Evolutionary conservation across 2,797 vertebrate species (phyloP).

Genomic region (Argentina silus): DNA sequence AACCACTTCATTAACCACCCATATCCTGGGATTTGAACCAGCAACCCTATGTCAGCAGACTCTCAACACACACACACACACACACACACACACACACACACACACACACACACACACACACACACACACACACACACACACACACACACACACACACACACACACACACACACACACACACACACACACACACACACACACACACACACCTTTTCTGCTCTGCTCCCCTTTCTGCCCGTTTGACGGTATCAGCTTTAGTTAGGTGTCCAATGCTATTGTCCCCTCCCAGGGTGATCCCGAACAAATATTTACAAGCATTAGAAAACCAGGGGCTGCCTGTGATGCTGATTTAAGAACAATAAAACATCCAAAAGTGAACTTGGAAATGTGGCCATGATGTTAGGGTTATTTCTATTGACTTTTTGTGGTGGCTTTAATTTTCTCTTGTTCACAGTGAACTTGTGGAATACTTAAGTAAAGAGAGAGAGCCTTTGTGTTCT

Average conservation of each 20-base stretch:
- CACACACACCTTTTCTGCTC: neutral
- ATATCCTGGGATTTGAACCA: too few species aligned
- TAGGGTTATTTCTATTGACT: conserved; percentile 36
- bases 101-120: neutral
- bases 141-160: neutral
- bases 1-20: too few species aligned
- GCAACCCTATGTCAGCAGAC: too few species aligned
- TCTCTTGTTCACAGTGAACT: conserved; percentile 40
- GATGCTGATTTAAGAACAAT: too few species aligned
- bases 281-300: conserved; percentile 1
- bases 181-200: neutral
- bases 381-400: conserved; percentile 32
- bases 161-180: conserved; percentile 26
- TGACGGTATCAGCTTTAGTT: too few species aligned
- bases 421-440: conserved; percentile 53
- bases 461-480: conserved; percentile 67
- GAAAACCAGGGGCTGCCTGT: neutral
- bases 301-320: neutral
- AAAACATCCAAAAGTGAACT: conserved; percentile 25
- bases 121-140: conserved; percentile 25
- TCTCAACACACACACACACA: too few species aligned
- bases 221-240: too few species aligned
- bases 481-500: conserved; percentile 67
- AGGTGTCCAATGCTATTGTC: too few species aligned
- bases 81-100: conserved; percentile 26